Evolutionary conservation across 2,113 vertebrate genomes (phyloP), one percentile per base, ranked within the genome.

Genomic region (Bambusicola thoracicus): DNA sequence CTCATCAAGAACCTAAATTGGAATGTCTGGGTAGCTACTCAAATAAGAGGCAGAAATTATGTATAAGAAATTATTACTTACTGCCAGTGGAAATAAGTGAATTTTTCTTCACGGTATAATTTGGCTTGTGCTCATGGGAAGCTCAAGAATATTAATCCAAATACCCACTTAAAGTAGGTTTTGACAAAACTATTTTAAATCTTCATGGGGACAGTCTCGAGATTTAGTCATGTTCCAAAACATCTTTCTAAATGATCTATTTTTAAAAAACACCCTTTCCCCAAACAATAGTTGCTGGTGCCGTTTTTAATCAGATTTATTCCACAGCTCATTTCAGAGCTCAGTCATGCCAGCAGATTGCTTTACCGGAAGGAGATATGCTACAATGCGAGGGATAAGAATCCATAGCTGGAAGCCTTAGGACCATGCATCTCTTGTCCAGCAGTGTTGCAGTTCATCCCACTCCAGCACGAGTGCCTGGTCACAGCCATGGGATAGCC

Each of bases 61-160:
- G 58, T 4, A 1, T 81, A 78, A 78, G 92, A 93, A 96, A 93
- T 95, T 92, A 84, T 81, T 94, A 41, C 59, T 83, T 76, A 55
- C 87, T 93, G 92, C 36, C 40, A 69, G 77, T 87, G 40, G 77
- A 95, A 93, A 93, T 78, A 70, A 90, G 93, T 90, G 13, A 13
- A 79, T 95, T 84, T 84, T 96, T 94, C 72, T 81, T 90, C 88
- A 77, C 38, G 67, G 34, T 48, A 36, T 94, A 92, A 95, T 92
- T 88, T 22, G 2, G 62, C 70, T 79, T 84, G 27, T 81, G 43
- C 93, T 87, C 77, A n/a, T 68, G 40, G 44, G 53, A 90, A 88
- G 41, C 41, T 73, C 80, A 88, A 46, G 65, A 92, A 90, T 91
- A 89, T 92, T 68, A 93, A 91, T 93, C 43, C 80, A 84, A 94